These are phyloP conservation scores for Irena cyanogastra DNA, from an alignment of 2,113 vertebrate genomes.

Conservation along the genomic window DNA sequence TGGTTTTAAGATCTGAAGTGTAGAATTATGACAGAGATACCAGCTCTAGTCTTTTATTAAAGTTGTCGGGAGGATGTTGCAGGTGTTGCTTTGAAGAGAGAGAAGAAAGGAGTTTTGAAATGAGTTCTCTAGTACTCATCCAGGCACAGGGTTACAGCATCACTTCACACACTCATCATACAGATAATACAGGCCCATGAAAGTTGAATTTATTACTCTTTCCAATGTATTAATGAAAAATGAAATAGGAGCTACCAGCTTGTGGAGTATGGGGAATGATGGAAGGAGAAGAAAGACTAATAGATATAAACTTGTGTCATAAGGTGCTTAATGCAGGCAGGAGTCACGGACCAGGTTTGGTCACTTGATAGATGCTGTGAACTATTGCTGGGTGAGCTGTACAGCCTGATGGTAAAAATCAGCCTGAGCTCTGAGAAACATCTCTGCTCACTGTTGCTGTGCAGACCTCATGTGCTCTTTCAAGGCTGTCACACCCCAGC, in stretches of 20 bases:
- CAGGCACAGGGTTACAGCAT: not conserved
- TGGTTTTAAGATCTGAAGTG: not conserved
- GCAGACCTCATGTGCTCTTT: not conserved
- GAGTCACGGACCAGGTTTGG: not conserved
- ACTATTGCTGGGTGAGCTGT: not conserved
- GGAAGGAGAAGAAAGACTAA: not conserved
- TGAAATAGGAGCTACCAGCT: not conserved
- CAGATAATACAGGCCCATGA: not conserved
- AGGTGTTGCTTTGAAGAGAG: not conserved
- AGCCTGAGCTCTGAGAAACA: not conserved
- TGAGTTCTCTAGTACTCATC: not conserved
- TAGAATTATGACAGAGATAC: not conserved
- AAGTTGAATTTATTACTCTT: not conserved
- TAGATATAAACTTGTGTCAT: not conserved
- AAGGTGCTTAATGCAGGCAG: not conserved
- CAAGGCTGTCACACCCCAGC: not conserved
- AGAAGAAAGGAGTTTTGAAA: not conserved
- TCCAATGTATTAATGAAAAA: not conserved
- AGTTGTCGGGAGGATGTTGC: not conserved
- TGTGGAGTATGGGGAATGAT: not conserved
- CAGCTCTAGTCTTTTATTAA: not conserved
- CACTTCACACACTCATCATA: not conserved
- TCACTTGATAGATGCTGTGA: not conserved
- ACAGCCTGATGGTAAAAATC: not conserved
- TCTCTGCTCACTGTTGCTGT: rapidly evolving